Conservation (phyloP, 2,888 invertebrate species). For the Blastobasis lacticolella region DNA sequence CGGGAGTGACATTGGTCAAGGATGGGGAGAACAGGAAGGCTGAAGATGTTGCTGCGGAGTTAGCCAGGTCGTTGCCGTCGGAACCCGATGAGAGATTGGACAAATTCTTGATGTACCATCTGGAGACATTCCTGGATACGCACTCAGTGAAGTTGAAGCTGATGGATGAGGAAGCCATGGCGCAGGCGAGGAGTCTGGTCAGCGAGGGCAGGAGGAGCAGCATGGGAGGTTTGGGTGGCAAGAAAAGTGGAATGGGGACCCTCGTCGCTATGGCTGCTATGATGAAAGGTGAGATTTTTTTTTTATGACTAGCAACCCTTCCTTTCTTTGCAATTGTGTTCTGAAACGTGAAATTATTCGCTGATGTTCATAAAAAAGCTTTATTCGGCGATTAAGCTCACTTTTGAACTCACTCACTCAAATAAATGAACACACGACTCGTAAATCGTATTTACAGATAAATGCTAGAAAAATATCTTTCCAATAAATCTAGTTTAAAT, state of each 20-base stretch:
- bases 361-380: too few relatives aligned
- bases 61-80: slow-evolving; percentile 81
- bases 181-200: slow-evolving; percentile 63
- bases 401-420: too few relatives aligned
- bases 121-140: slow-evolving; percentile 79
- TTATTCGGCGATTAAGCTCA: too few relatives aligned
- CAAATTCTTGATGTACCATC: slow-evolving; percentile 79
- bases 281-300: slow-evolving; percentile 71
- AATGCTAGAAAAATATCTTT: too few relatives aligned
- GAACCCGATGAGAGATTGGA: slow-evolving; percentile 82
- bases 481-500: too few relatives aligned
- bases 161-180: slow-evolving; percentile 74
- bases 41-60: slow-evolving; percentile 65
- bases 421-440: too few relatives aligned
- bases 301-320: too few relatives aligned
- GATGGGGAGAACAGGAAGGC: slow-evolving; percentile 78
- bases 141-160: slow-evolving; percentile 81
- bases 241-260: slow-evolving; percentile 62
- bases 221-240: slow-evolving; percentile 40
- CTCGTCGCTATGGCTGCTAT: slow-evolving; percentile 72
- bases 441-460: too few relatives aligned
- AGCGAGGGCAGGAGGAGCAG: slow-evolving; percentile 56
- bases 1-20: slow-evolving; percentile 77
- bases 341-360: too few relatives aligned
- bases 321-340: too few relatives aligned